Conservation (phyloP, 2,888 invertebrate species). For the Eumerus sabulonum region DNA sequence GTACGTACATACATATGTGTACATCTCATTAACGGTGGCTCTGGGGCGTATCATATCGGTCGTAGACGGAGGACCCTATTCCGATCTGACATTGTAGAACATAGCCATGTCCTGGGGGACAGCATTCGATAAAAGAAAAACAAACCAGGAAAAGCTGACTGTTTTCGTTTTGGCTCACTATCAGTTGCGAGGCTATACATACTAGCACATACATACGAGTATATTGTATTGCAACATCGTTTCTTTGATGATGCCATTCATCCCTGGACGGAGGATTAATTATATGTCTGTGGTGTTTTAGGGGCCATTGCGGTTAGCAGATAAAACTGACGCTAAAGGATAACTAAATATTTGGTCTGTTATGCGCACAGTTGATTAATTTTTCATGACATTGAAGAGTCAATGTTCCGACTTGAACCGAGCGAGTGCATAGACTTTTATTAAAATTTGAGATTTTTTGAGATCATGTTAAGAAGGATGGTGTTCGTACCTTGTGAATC, state of each 20-base stretch:
- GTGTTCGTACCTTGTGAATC: too few species aligned
- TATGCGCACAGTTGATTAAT: constrained; percentile 20
- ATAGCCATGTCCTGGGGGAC: constrained; percentile 39
- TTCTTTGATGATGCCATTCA: constrained; percentile 10
- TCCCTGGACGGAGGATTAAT: constrained; percentile 58
- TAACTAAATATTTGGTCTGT: constrained; percentile 23
- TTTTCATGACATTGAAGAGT: constrained; percentile 44
- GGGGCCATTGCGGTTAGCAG: constrained; percentile 59
- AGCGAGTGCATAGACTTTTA: too few species aligned
- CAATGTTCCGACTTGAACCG: constrained; percentile 61
- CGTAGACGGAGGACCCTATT: too few species aligned
- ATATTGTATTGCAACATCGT: constrained; percentile 35
- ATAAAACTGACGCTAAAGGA: constrained; percentile 27
- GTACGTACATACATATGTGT: constrained; percentile 54
- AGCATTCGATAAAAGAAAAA: constrained; percentile 16
- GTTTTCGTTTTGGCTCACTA: too few species aligned
- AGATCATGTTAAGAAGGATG: too few species aligned
- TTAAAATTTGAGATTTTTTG: too few species aligned
- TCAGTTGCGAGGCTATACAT: too few species aligned
- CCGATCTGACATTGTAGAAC: constrained; percentile 12
- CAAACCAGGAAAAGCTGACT: not conserved
- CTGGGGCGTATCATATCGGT: constrained; percentile 21
- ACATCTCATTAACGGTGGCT: constrained; percentile 65
- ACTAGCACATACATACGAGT: too few species aligned
- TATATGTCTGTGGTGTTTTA: constrained; percentile 66